Percentiles rank a stretch among this genome's conserved stretches.
phyloP scores from a whole-genome alignment of 2,888 invertebrate species.

The Antheraea assamensis region DNA sequence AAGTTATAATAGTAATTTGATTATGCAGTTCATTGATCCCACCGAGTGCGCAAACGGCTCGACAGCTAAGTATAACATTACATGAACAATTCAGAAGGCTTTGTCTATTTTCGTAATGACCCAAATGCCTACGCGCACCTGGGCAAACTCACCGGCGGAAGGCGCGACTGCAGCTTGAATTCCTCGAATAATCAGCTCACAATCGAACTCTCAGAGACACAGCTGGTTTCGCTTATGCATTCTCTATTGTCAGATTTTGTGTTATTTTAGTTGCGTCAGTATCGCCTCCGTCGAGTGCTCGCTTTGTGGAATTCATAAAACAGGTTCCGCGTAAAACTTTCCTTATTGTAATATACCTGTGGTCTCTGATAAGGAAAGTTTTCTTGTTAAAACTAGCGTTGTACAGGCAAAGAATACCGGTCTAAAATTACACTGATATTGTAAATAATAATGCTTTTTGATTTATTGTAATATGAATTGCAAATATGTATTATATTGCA shows the following conservation, averaged over 20 bases:
- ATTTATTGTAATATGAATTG: not conserved
- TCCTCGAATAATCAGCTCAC: not conserved
- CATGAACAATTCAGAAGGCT: not conserved
- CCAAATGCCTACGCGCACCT: conserved; percentile 12
- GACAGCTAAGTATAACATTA: not conserved
- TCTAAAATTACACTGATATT: not conserved
- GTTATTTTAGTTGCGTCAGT: conserved; percentile 12
- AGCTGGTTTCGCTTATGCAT: not conserved
- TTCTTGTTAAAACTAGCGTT: not conserved
- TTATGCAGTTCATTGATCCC: not conserved
- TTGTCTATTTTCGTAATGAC: conserved; percentile 13
- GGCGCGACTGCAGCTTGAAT: conserved; percentile 8
- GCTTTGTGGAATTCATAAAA: conserved; percentile 8
- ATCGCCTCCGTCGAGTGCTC: not conserved
- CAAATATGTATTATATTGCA: no score
- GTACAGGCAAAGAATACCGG: not conserved
- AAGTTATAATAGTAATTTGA: no score
- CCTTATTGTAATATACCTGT: not conserved
- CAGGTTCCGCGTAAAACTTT: conserved; percentile 7
- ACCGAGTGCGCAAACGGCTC: not conserved
- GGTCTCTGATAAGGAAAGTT: conserved; percentile 1
- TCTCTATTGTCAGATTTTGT: not conserved
- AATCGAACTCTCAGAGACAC: not conserved
- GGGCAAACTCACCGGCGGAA: not conserved
- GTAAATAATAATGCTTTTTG: not conserved